Conservation (phyloP, 2,888 invertebrate genomes). For the Bimastos eiseni region DNA sequence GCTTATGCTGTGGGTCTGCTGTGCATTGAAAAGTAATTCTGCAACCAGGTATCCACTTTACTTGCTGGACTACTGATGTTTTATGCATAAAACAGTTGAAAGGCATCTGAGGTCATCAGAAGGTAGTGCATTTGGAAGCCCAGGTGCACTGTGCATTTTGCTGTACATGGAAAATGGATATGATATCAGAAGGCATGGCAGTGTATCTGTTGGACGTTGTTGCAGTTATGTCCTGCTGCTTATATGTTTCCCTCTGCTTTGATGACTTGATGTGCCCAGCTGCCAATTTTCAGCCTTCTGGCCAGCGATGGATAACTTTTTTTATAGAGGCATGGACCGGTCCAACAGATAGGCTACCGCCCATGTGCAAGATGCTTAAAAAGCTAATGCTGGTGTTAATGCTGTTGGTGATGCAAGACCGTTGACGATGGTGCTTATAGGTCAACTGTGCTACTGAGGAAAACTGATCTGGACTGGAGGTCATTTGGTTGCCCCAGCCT, state of each 20-base stretch:
- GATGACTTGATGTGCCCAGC: constrained; percentile 1
- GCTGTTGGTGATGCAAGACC: constrained; percentile 13
- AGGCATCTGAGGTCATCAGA: background rate
- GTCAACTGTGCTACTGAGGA: background rate
- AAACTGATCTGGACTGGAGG: background rate
- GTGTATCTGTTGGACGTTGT: constrained; percentile 27
- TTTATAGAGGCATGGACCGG: background rate
- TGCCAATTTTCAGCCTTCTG: constrained; percentile 1
- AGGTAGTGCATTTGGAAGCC: background rate
- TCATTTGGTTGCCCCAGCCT: background rate
- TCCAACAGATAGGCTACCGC: background rate
- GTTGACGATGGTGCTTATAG: background rate
- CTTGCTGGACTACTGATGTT: background rate
- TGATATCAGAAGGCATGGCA: background rate
- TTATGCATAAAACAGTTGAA: background rate
- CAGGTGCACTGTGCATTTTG: background rate
- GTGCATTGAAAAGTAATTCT: background rate
- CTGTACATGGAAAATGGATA: constrained; percentile 18
- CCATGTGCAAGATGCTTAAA: background rate
- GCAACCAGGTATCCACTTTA: background rate
- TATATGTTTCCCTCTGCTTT: background rate
- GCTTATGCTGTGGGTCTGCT: background rate
- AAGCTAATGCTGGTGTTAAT: background rate
- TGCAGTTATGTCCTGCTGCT: constrained; percentile 22
- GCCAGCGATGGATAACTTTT: constrained; percentile 21